These are phyloP conservation scores for Synergus japonicus DNA, from an alignment of 2,888 invertebrate genomes.

Conservation along the genomic window DNA sequence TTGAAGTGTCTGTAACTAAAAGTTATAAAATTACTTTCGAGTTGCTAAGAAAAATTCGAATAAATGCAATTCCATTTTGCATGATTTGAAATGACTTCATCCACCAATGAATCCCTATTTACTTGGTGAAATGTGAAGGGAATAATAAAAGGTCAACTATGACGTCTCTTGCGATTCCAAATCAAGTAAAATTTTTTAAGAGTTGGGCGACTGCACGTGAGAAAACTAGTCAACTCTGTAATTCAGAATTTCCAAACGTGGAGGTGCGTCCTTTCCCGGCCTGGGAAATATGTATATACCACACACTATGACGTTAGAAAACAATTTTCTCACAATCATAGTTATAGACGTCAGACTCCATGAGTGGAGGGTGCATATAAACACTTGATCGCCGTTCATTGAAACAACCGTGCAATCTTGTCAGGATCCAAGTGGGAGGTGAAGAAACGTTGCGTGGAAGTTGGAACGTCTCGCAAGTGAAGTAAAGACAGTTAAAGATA, in stretches of 20 bases:
- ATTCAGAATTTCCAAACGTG: neutral
- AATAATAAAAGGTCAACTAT: neutral
- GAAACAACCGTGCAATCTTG: neutral
- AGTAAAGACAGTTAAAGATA: neutral
- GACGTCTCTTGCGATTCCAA: neutral
- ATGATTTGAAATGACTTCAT: neutral
- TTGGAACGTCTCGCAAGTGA: neutral
- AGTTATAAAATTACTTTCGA: neutral
- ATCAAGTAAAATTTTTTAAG: neutral
- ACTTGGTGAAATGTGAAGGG: neutral
- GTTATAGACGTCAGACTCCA: neutral
- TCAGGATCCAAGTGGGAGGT: neutral
- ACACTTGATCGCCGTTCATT: neutral
- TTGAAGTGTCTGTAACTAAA: neutral
- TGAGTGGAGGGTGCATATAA: neutral
- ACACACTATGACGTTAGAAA: neutral
- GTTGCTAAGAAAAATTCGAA: too few species aligned
- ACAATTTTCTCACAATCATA: constrained; percentile 1
- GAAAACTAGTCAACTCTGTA: neutral
- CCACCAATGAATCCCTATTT: neutral
- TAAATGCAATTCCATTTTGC: too few species aligned
- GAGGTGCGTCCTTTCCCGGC: neutral
- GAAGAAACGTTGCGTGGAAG: neutral
- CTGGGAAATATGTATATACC: neutral
- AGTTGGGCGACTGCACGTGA: neutral